Evolutionary conservation across 1,140 invertebrate species (phyloP), one percentile per base, ranked within the genome.

Genomic region (Drosophila yakuba): DNA sequence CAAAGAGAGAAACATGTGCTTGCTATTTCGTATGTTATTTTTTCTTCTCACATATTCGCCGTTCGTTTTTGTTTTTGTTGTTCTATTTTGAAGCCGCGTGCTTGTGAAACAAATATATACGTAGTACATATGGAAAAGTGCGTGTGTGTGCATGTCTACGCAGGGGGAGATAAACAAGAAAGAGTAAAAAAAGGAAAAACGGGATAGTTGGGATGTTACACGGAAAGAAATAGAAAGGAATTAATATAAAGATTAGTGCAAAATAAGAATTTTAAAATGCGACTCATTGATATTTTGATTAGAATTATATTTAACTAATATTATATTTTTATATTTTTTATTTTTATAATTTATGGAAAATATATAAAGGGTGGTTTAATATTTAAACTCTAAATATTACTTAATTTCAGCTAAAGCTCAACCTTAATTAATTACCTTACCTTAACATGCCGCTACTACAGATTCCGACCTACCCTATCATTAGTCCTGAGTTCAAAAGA

Each of bases 91-190:
- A 23, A 48, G 39, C 44, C 56, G 43, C 56, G 56, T 48, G 44
- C 36, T 56, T 28, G 23, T 54, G 20, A 44, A 56, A 28, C 14
- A 74, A 56, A 25, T 25, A 60, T 44, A n/a, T 36, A 32, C 10
- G 54, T 11, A 54, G 41, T 59, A 38, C 8, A 48, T 45, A 20
- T 20, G n/a, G 7, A 45, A 10, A 45, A 10, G 10, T 12, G n/a
- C 3, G 14, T 43, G n/a, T 50, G 20, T 10, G 45, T 20, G 47
- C 52, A 52, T 39, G 54, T 17, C 15, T 15, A 2, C n/a, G 41
- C 10, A 25, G 15, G 38, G n/a, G 28, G 54, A 45, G 62, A 71
- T 68, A 71, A 67, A 56, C 50, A 71, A 47, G 23, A 66, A 39
- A 67, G 47, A 69, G 47, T 48, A 54, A 25, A 66, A 38, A 66